Base-by-base conservation (phyloP, 2,888 invertebrate genomes). In the Hydrotaea cyrtoneurina region DNA sequence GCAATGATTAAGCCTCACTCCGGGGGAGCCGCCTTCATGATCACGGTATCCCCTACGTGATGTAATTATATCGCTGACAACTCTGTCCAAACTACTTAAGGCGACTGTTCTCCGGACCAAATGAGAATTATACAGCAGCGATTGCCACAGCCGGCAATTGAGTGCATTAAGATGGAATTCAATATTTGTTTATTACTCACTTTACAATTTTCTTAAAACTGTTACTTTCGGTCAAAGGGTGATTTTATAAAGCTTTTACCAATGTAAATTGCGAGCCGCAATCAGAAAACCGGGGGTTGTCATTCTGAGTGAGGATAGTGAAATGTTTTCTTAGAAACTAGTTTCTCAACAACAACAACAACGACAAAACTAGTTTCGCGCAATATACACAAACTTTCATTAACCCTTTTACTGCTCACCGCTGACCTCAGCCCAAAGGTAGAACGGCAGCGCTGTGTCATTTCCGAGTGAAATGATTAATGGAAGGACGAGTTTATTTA, bases 1-100 rank as follows among this genome's bases (percentile, higher is more conserved):
- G 75, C 75, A 75, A 75, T 71, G 75, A 75, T 75, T 46, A 75
- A 75, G 62, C 46, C 75, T 75, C 75, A 75, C 75, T 75, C 75
- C 62, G 62, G 75, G 71, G 75, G 75, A 75, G 62, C 75, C 75
- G 75, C 75, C 75, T 75, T 75, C 62, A 64, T 64, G 75, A 76
- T 76, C 75, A 76, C 75, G 75, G 75, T 53, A 59, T 59, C 59
- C 59, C 59, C 59, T 59, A 59, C 59, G 59, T 59, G 59, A 59
- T 59, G 59, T 59, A 59, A 59, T 59, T 59, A 59, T 59, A 26
- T 0, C 11, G 10, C 7, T 59, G 11, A 15, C 59, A 59, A 23
- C 23, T 26, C 59, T 26, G 59, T 10, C 1, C 59, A 59, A 74
- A 62, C 43, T 59, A 46, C 7, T 26, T 46, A 74, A 7, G 43